Evolutionary conservation across 2,113 vertebrate genomes (phyloP).

Genomic region (Burhinus oedicnemus): DNA sequence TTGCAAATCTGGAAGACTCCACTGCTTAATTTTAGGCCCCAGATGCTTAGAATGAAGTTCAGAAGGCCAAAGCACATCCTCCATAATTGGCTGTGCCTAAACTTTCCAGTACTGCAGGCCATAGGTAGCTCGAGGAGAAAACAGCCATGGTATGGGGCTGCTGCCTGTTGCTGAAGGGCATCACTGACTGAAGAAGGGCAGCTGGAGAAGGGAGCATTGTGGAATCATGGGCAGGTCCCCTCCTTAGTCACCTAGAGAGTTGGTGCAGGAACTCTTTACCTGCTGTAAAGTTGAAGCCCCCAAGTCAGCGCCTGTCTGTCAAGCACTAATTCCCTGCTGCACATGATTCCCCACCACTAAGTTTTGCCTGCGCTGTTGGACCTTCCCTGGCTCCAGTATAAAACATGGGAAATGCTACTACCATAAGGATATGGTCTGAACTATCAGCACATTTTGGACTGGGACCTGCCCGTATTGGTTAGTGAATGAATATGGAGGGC

Average conservation of each 20-base stretch:
- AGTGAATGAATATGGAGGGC: not conserved
- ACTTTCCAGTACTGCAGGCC: not conserved
- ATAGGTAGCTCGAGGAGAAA: not conserved
- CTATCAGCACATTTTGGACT: not conserved
- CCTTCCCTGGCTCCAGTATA: not conserved
- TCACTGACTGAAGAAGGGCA: not conserved
- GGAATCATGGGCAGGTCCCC: not conserved
- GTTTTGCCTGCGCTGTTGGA: not conserved
- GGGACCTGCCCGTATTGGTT: not conserved
- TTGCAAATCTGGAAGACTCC: not conserved
- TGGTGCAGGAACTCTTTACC: not conserved
- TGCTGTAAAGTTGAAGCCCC: not conserved
- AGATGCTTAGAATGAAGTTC: not conserved
- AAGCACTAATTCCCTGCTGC: not conserved
- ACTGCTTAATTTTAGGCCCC: not conserved
- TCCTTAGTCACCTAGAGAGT: not conserved
- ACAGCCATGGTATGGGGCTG: not conserved
- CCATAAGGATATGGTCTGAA: not conserved
- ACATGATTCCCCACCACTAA: not conserved
- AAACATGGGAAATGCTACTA: not conserved
- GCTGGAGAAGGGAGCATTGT: not conserved
- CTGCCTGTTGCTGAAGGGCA: not conserved
- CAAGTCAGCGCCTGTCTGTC: rapidly evolving
- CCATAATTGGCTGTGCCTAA: not conserved
- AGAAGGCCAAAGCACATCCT: not conserved